phyloP scores from a whole-genome alignment of 2,888 invertebrate species.

The Andricus quercusramuli region DNA sequence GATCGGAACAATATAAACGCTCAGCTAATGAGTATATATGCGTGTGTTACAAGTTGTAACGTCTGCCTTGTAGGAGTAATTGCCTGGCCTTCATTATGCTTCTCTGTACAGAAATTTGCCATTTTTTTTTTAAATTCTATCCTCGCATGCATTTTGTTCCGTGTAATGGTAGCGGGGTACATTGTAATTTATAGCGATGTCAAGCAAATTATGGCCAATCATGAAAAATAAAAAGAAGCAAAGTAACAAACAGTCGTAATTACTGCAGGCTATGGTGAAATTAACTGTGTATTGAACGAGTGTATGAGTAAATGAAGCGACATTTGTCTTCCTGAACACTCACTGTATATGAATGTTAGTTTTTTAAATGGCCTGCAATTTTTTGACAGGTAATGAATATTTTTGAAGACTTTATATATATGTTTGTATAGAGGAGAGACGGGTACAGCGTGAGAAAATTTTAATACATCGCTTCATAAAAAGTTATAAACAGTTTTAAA shows the following conservation, averaged over 20 bases:
- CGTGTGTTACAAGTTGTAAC: background rate
- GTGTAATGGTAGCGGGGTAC: conserved; percentile 17
- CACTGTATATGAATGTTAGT: background rate
- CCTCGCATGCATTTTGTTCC: background rate
- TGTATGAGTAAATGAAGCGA: background rate
- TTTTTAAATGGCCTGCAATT: background rate
- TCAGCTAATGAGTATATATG: conserved; percentile 15
- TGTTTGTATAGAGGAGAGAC: too few relatives aligned
- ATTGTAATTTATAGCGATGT: conserved; percentile 35
- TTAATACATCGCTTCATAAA: too few relatives aligned
- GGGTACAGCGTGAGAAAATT: too few relatives aligned
- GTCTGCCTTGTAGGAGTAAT: conserved; percentile 19
- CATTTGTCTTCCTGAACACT: background rate
- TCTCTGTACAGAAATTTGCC: conserved; percentile 7
- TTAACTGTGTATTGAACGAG: conserved; percentile 17
- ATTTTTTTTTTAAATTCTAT: background rate
- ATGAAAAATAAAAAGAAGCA: conserved; percentile 7
- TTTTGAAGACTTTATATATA: background rate
- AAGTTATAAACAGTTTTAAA: too few relatives aligned
- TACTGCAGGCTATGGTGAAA: conserved; percentile 7
- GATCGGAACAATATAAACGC: conserved; percentile 24
- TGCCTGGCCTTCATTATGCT: conserved; percentile 26
- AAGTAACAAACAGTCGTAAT: conserved; percentile 37
- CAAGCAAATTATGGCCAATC: conserved; percentile 38
- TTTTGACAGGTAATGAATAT: background rate